A percentile compares a stretch with the other conserved stretches of the same genome.
phyloP scores from a whole-genome alignment of 2,888 invertebrate species.

The Apotomis betuletana region DNA sequence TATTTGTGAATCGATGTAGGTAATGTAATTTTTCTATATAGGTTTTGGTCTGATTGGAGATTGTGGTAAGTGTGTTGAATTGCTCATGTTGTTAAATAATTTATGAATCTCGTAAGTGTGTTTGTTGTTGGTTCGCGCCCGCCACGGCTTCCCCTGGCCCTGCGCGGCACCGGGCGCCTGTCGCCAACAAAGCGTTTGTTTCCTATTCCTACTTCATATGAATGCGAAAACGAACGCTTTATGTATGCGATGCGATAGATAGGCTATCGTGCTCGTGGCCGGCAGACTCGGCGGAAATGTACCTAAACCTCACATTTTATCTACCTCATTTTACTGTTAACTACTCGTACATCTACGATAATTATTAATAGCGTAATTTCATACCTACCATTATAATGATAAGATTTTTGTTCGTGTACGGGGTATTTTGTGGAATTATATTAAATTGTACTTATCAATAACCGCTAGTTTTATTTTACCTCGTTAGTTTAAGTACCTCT shows the following conservation, averaged over 20 bases:
- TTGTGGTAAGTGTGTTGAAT: slow-evolving; percentile 53
- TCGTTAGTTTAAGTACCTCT: slow-evolving; percentile 14
- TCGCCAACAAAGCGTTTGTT: background rate
- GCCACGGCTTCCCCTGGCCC: slow-evolving; percentile 62
- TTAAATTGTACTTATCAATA: slow-evolving; percentile 82
- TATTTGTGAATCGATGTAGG: slow-evolving; percentile 44
- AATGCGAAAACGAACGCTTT: background rate
- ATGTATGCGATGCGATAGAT: too few relatives aligned
- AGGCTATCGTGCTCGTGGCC: slow-evolving; percentile 24
- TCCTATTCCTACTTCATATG: background rate
- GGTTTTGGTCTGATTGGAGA: slow-evolving; percentile 51
- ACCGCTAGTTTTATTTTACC: slow-evolving; percentile 74
- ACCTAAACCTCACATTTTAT: slow-evolving; percentile 54
- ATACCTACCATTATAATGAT: slow-evolving; percentile 77
- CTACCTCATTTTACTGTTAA: slow-evolving; percentile 76
- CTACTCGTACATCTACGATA: slow-evolving; percentile 67
- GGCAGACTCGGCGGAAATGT: slow-evolving; percentile 31
- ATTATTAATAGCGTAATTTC: slow-evolving; percentile 76
- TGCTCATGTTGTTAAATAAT: slow-evolving; percentile 62
- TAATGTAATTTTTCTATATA: slow-evolving; percentile 49
- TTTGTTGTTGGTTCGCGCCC: slow-evolving; percentile 53
- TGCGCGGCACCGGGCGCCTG: slow-evolving; percentile 13
- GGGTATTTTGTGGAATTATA: slow-evolving; percentile 82
- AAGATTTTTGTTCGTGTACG: slow-evolving; percentile 78
- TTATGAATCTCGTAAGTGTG: slow-evolving; percentile 70